Percentiles rank a stretch among this genome's conserved stretches.
These are phyloP conservation scores for Pelvicachromis taeniatus DNA, from an alignment of 2,113 vertebrate genomes.

Conservation along the genomic window DNA sequence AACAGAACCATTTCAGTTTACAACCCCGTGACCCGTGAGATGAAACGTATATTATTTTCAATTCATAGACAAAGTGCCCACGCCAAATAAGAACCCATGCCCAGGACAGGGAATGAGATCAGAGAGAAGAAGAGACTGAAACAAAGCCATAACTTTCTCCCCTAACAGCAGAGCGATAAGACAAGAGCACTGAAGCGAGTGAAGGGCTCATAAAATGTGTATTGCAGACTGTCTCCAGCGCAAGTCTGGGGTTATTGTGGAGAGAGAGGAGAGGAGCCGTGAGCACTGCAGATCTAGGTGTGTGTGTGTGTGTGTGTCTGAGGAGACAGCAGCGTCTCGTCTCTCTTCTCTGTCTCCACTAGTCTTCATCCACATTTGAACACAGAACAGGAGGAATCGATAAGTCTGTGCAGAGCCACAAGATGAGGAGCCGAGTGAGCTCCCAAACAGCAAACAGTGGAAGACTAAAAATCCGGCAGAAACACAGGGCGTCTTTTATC, in stretches of 20 bases:
- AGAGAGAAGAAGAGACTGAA: slow-evolving; percentile 24
- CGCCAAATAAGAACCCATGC: slow-evolving; percentile 3
- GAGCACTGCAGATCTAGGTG: slow-evolving; percentile 54
- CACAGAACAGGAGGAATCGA: slow-evolving; percentile 76
- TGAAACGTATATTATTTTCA: slow-evolving; percentile 19
- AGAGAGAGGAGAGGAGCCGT: slow-evolving; percentile 70
- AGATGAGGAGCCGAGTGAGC: slow-evolving; percentile 12
- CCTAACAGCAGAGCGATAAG: slow-evolving; percentile 56
- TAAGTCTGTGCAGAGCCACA: slow-evolving; percentile 59
- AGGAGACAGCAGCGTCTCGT: slow-evolving; percentile 78
- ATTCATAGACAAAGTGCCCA: slow-evolving; percentile 18
- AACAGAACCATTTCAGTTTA: not conserved
- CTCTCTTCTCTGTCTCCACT: slow-evolving; percentile 55
- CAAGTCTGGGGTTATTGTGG: slow-evolving; percentile 64
- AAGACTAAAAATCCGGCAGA: slow-evolving; percentile 34
- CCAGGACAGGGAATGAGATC: slow-evolving; percentile 15
- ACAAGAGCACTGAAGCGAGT: slow-evolving; percentile 54
- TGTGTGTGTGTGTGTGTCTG: not conserved
- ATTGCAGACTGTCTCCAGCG: slow-evolving; percentile 73
- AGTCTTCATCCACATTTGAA: slow-evolving; percentile 48
- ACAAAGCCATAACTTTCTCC: slow-evolving; percentile 48
- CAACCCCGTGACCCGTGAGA: not conserved
- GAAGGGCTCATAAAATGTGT: slow-evolving; percentile 71
- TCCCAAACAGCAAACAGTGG: slow-evolving; percentile 30
- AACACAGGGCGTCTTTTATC: slow-evolving; percentile 32